Base-by-base conservation (phyloP, 2,888 invertebrate species). In the Microctonus aethiopoides region DNA sequence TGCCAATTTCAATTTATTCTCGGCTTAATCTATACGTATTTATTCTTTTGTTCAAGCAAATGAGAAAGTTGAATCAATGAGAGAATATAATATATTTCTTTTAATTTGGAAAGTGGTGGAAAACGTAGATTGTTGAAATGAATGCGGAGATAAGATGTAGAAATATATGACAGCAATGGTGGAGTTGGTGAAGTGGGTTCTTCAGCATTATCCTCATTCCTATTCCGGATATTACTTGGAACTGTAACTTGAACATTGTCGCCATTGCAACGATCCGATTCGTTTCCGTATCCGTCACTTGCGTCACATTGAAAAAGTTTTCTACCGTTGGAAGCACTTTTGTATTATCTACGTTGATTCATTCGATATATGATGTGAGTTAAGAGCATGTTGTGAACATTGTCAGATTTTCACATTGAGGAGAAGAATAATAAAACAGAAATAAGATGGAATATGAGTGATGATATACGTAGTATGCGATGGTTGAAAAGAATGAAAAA, bases 361-460 rank as follows among this genome's bases (percentile, higher is more conserved):
- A 62, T 72, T 74, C 67, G 41, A 63, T 71, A n/a, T n/a, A 71
- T 68, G 72, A 72, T 72, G 64, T 64, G 69, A 62, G 72, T 67
- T 5, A 67, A 62, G 68, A 70, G 67, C 68, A 46, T 62, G 41
- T 41, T n/a, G 41, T 62, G 66, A 60, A 63, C 66, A 39, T 52
- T 22, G 61, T 39, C 32, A 52, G 54, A 61, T 63, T 57, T 36
- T 65, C 56, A 65, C 52, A 65, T 24, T 22, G 52, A 22, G 1
- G 4, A 32, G 29, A 24, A 51, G 22, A 16, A 52, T 52, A 52
- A 52, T 16, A 52, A 26, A 29, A 24, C 1, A 57, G 32, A 57
- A 29, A 22, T 51, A 24, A 60, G 61, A 61, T 24, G 34, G 61
- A 59, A 57, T 22, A 29, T 63, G 51, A 32, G 7, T 5, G 4